phyloP scores from a whole-genome alignment of 53 echinoderm and acorn worm species.

The Arbacia lixula region DNA sequence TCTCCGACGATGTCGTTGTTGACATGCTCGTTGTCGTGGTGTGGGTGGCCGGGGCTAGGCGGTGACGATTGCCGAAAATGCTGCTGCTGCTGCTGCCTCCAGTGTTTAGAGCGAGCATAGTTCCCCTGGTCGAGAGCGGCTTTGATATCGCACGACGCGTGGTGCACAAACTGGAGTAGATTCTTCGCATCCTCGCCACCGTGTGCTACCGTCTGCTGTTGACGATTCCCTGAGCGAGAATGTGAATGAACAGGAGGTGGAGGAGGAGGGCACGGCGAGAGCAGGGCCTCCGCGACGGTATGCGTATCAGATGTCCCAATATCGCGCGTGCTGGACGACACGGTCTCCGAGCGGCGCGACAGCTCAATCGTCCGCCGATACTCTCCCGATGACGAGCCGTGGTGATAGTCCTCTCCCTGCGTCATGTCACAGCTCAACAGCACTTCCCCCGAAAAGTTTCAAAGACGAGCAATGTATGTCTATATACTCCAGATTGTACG shows the following conservation, averaged over 20 bases:
- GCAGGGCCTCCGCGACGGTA: slow-evolving; percentile 13
- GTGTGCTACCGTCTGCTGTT: slow-evolving; percentile 1
- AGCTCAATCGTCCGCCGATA: slow-evolving; percentile 17
- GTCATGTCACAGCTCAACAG: no score
- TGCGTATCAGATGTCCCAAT: slow-evolving; percentile 1
- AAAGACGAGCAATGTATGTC: no score
- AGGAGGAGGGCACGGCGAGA: slow-evolving; percentile 18
- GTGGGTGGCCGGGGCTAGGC: neutral
- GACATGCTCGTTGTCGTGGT: neutral
- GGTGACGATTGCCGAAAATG: slow-evolving; percentile 6
- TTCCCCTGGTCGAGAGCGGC: slow-evolving; percentile 82
- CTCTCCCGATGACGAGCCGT: slow-evolving; percentile 5
- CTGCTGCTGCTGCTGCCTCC: neutral
- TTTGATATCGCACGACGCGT: slow-evolving; percentile 95
- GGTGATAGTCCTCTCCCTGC: slow-evolving; percentile 27
- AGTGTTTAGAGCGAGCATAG: neutral
- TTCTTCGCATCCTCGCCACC: slow-evolving; percentile 77
- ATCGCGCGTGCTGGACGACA: no score
- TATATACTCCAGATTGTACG: no score
- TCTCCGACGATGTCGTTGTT: neutral
- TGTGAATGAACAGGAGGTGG: neutral
- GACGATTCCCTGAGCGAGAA: no score
- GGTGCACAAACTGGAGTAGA: slow-evolving; percentile 90
- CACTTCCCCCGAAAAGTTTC: neutral
- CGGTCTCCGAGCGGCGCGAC: slow-evolving; percentile 26